Base-by-base conservation (phyloP, 2,797 vertebrate species). In the Molossus molossus region DNA sequence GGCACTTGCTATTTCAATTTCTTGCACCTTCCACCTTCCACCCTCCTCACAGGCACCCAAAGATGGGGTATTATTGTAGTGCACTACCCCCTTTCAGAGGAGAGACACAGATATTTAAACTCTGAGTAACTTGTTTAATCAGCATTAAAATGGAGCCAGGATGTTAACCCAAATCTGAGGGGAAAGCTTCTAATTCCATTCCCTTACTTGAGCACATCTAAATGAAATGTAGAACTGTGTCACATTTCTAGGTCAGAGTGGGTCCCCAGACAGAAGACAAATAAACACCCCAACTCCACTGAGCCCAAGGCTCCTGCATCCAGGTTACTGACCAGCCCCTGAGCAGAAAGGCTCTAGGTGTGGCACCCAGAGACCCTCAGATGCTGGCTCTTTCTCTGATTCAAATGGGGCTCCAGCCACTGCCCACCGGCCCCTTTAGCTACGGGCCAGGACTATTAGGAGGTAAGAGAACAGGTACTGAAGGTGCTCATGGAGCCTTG, bases 211-310 rank as follows among this genome's bases (percentile, higher is more conserved):
- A 37, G 76, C 70, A 84, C 20, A 29, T 5, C 64, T 69, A 86
- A 94, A 90, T 72, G 55, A 92, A 96, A 95, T 90, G 65, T 81
- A 37, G 65, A 45, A 91, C 86, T 95, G 17, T 83, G 88, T 88
- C 95, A 92, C 82, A 90, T 90, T 96, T 97, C 92, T 96, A 79
- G 96, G 95, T 94, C 87, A 96, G 23, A 62, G 85, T 23, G 29
- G 17, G 72, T 75, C 53, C 85, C 92, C n/a, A 90, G 82, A 81
- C 9, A 3, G 70, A 50, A 95, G 70, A 14, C 70, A 90, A 15
- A 55, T 7, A 29, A 29, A 57, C 4, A 10, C 23, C 79, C 55
- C 70, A 55, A 90, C 27, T 11, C 82, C n/a, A 69, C 12, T 21
- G 87, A 57, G 81, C 48, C 85, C 72, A 67, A 72, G n/a, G 69